These are phyloP conservation scores for Pterocles orientalis DNA, from an alignment of 2,113 vertebrate species.

Conservation along the genomic window DNA sequence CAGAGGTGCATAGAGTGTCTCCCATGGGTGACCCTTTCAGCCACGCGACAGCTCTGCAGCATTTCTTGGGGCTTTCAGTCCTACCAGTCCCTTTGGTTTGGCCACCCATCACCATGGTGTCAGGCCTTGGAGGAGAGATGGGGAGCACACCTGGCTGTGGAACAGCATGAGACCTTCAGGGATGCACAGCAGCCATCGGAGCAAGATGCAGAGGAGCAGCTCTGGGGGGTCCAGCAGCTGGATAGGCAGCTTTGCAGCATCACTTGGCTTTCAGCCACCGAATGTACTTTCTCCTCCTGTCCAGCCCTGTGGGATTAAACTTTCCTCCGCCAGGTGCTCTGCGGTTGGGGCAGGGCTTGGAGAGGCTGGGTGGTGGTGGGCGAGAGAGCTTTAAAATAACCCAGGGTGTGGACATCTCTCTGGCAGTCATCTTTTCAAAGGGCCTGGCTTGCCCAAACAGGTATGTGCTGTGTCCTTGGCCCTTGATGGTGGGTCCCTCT, in stretches of 20 bases:
- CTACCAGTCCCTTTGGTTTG: background rate
- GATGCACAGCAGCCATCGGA: background rate
- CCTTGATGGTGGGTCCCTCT: background rate
- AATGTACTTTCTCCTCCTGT: background rate
- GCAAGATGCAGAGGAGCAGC: background rate
- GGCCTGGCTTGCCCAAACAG: constrained; percentile 17
- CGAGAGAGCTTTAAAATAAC: constrained; percentile 35
- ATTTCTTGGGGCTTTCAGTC: background rate
- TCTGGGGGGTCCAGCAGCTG: background rate
- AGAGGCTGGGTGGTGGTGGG: background rate
- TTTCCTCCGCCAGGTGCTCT: constrained; percentile 37
- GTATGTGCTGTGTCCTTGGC: background rate
- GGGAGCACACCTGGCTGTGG: background rate
- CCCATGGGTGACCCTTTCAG: background rate
- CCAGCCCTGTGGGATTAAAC: constrained; percentile 2
- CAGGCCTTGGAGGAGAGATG: background rate
- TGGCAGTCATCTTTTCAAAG: background rate
- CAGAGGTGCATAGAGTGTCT: background rate
- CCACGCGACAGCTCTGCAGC: background rate
- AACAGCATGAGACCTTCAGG: background rate
- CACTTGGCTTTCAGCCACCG: background rate
- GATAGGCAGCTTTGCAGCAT: background rate
- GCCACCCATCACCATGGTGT: fast-evolving
- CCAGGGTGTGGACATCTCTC: background rate
- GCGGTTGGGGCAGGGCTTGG: background rate